Evolutionary conservation across 2,113 vertebrate species (phyloP), one percentile per base, ranked within the genome.

Genomic region (Etheostoma spectabile): DNA sequence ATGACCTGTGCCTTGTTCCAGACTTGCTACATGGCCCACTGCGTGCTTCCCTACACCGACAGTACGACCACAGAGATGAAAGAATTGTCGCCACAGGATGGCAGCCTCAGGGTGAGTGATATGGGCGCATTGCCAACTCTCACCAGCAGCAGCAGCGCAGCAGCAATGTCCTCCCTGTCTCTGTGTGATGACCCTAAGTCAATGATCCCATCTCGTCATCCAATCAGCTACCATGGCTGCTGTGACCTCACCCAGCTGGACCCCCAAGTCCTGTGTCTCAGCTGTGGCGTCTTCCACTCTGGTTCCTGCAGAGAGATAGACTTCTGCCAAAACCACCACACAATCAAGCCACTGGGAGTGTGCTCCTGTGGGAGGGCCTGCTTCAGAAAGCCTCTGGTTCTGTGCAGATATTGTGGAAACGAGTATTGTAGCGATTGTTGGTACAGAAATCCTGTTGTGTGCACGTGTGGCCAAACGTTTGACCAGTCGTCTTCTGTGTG

Each of bases 341-440:
- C 8, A 0, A 7, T 69, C 15, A 21, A 19, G 5, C 0, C 0
- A 0, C 71, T 95, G 21, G 74, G 63, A 0, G 0, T 5, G 5
- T 96, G 94, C 38, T 1, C 16, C 2, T 92, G 89, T 19, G 52
- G 85, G 0, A 79, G 3, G 64, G 0, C 0, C 0, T 93, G 91
- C 21, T 0, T 48, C 22, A 82, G 86, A 8, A 78, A 67, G 0
- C 88, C 90, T 0, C 33, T 88, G 42, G 65, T 89, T 0, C 61
- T 93, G 13, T 96, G 95, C 78, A 72, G 81, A 10, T 92, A 93
- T 45, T 96, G 95, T 56, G 84, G 83, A 18, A 35, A 11, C 0
- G 88, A 89, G 63, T 90, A 75, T 14, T 95, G 95, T 30, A 79
- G 4, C 2, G 2, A 6, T 0, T 95, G 95, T 13, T 96, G 91